Base-by-base conservation (phyloP, 1,140 invertebrate genomes). In the Leptinotarsa defecta region DNA sequence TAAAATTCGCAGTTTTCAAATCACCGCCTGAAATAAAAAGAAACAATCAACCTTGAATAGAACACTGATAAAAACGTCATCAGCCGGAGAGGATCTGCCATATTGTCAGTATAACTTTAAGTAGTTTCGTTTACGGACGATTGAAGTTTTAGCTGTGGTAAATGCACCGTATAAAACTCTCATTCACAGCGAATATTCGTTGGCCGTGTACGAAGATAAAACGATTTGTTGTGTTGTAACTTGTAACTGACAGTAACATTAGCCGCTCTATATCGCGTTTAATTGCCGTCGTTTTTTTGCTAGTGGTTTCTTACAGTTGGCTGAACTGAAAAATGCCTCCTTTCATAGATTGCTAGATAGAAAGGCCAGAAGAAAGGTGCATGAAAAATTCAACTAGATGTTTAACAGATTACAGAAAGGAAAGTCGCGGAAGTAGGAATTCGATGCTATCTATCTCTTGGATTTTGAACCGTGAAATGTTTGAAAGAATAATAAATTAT, bases 171-270 rank as follows among this genome's bases (percentile, higher is more conserved):
- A 57, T n/a, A 57, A 57, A 57, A 57, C 52, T 19, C 52, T 15
- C 52, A 57, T 57, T 57, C n/a, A 57, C 52, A 57, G n/a, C 4
- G 52, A 57, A 57, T 17, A 57, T 57, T 57, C 52, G 52, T 57
- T 57, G n/a, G 52, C 52, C 52, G 52, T 57, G n/a, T 57, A 57
- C 52, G 52, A 57, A 57, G 52, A 57, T 57, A 57, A 57, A 57
- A 57, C 52, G 4, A 57, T 57, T n/a, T 57, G 52, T 57, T 57
- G 17, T 57, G 52, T 57, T 19, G 52, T 57, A 57, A 57, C 52
- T 57, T 19, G 52, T 57, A 57, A 57, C 52, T 57, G 52, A 57
- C 52, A 57, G 52, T 57, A 57, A 57, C 52, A 57, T 57, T 57
- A 57, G 52, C 52, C 17, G 52, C 13, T 57, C 52, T 57, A 57